Evolutionary conservation across 2,888 invertebrate genomes (phyloP), one percentile per base, ranked within the genome.

Genomic region (Pachycephus smyrnensis): DNA sequence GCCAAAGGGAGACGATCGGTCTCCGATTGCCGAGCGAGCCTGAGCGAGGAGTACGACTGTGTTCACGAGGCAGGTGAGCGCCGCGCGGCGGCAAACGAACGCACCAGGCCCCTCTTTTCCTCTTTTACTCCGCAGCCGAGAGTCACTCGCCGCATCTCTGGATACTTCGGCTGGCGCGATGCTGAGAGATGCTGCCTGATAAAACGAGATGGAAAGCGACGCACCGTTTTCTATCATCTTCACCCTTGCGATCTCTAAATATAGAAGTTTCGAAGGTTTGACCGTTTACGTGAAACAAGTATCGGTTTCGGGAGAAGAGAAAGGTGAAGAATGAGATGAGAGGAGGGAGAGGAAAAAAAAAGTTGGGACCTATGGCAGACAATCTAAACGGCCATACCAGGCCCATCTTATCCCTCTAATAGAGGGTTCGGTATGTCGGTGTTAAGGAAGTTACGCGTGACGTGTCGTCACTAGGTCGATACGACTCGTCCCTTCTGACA

Each of bases 41-140:
- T 77, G 85, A 84, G 79, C 81, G 86, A 83, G 81, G 84, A 79
- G 85, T 86, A 83, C 80, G 86, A 85, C 85, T 85, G 85, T 86
- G 74, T 31, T 32, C 83, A 78, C 83, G 82, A 85, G 79, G 84
- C 86, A 86, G 85, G 87, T 87, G 84, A 87, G 86, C 87, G 88
- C 87, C 88, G 81, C 86, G 82, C 84, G 83, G 88, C 85, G 88
- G 88, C 86, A 82, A 81, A 83, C 82, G 76, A 80, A 76, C 82
- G 84, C 84, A 86, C 84, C 82, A 78, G 82, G 77, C 85, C 86
- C 86, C 86, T 86, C 85, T 87, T 83, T 82, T 83, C 86, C 83
- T 84, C 85, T 84, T 86, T 36, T 74, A 33, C 74, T 74, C 84
- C 68, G 76, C 31, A 33, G 37, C 36, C 35, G 75, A 75, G 75